Conservation (phyloP, 2,888 invertebrate genomes). For the Lepidochitona cinerea region DNA sequence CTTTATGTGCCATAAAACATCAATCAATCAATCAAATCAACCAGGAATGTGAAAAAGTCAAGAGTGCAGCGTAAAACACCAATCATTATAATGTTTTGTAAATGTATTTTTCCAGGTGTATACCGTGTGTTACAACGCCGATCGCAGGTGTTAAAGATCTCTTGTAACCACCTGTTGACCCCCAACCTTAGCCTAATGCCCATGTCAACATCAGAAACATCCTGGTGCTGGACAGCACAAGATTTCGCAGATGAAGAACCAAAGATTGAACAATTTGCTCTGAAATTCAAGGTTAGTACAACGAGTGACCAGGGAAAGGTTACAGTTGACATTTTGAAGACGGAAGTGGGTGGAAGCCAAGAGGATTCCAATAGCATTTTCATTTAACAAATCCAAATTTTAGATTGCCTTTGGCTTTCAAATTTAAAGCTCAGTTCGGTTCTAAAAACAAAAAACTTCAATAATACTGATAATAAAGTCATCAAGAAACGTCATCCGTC, state of each 20-base stretch:
- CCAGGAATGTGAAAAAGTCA: too few relatives aligned
- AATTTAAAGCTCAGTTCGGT: too few relatives aligned
- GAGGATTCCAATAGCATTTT: too few relatives aligned
- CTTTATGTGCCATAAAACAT: too few relatives aligned
- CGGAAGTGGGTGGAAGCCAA: too few relatives aligned
- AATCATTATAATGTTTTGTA: too few relatives aligned
- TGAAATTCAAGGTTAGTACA: constrained; percentile 64
- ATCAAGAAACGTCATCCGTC: not conserved
- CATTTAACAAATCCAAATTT: too few relatives aligned
- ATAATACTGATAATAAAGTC: not conserved
- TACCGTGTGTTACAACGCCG: constrained; percentile 69
- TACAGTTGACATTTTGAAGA: too few relatives aligned
- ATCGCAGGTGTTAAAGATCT: constrained; percentile 78
- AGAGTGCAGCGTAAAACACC: too few relatives aligned
- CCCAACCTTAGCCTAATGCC: constrained; percentile 83
- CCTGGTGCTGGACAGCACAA: constrained; percentile 81
- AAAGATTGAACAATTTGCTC: constrained; percentile 59
- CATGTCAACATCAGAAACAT: constrained; percentile 83
- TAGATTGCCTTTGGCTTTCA: too few relatives aligned
- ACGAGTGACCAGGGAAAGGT: not conserved
- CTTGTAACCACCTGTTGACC: constrained; percentile 87
- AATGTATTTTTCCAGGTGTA: constrained; percentile 68
- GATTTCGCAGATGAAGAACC: constrained; percentile 86
- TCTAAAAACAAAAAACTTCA: too few relatives aligned
- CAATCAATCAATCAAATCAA: too few relatives aligned